These are phyloP conservation scores for Castor canadensis DNA, from an alignment of 2,113 vertebrate genomes.

Conservation along the genomic window DNA sequence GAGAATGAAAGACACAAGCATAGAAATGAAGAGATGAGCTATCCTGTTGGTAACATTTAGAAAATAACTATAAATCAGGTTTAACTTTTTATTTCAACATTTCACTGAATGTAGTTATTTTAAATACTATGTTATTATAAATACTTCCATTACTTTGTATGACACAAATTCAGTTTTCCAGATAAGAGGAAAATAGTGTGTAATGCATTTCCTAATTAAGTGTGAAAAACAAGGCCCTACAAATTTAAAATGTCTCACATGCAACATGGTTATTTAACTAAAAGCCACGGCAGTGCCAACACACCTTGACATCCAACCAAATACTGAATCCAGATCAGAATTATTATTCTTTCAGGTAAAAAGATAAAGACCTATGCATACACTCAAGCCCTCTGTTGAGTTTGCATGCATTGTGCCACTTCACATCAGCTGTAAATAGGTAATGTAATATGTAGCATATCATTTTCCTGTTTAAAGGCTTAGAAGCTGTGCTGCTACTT, in stretches of 20 bases:
- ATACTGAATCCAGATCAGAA: neutral
- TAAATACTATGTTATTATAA: neutral
- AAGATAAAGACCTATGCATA: neutral
- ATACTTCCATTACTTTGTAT: neutral
- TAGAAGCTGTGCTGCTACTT: neutral
- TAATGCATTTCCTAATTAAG: neutral
- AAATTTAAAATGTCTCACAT: constrained; percentile 9
- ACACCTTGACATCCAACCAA: neutral
- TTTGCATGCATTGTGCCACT: neutral
- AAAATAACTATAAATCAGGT: neutral
- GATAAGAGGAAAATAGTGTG: neutral
- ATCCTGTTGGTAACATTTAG: neutral
- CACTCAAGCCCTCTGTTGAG: neutral
- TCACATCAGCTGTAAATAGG: neutral
- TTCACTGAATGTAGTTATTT: constrained; percentile 14
- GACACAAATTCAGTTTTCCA: constrained; percentile 28
- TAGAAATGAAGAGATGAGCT: neutral
- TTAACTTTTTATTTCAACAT: constrained; percentile 36
- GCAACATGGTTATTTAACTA: neutral
- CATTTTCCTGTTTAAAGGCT: neutral
- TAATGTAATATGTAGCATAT: neutral
- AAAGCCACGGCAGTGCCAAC: neutral
- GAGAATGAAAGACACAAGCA: neutral
- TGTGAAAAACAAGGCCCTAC: neutral
- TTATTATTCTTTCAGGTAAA: neutral